Conservation (phyloP, 1,140 invertebrate genomes). For the Dufourea novaeangliae region DNA sequence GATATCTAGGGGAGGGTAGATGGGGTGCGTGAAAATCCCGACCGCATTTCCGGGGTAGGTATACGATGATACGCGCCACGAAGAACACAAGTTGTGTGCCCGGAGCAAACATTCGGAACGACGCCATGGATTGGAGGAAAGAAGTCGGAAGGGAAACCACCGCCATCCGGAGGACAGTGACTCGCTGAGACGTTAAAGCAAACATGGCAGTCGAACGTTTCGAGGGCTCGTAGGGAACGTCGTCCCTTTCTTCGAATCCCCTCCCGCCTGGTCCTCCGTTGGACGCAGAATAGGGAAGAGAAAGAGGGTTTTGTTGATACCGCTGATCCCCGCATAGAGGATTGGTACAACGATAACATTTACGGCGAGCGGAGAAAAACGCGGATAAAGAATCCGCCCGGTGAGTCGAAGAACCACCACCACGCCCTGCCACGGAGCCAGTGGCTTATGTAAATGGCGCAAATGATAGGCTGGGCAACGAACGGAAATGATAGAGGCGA, state of each 20-base stretch:
- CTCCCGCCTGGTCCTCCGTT: no score
- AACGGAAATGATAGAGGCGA: not conserved
- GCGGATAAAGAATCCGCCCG: not conserved
- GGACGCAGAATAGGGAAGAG: no score
- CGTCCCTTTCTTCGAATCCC: no score
- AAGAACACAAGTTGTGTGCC: slow-evolving; percentile 75
- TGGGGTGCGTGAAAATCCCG: slow-evolving; percentile 44
- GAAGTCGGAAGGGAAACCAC: slow-evolving; percentile 52
- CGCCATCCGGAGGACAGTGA: slow-evolving; percentile 10
- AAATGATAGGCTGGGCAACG: not conserved
- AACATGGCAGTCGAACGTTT: slow-evolving; percentile 69
- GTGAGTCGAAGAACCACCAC: not conserved
- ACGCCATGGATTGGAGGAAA: slow-evolving; percentile 26
- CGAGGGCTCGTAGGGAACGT: not conserved
- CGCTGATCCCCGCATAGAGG: not conserved
- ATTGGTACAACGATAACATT: slow-evolving; percentile 3
- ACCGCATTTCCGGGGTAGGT: slow-evolving; percentile 37
- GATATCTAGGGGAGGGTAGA: not conserved
- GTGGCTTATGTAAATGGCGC: not conserved
- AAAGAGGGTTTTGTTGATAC: not conserved
- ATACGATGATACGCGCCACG: slow-evolving; percentile 65
- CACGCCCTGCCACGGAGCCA: no score
- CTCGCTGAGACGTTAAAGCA: slow-evolving; percentile 75
- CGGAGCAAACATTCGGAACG: slow-evolving; percentile 70
- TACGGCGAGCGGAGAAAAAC: not conserved